phyloP scores from a whole-genome alignment of 2,888 invertebrate genomes.

The Rhamnusium bicolor region DNA sequence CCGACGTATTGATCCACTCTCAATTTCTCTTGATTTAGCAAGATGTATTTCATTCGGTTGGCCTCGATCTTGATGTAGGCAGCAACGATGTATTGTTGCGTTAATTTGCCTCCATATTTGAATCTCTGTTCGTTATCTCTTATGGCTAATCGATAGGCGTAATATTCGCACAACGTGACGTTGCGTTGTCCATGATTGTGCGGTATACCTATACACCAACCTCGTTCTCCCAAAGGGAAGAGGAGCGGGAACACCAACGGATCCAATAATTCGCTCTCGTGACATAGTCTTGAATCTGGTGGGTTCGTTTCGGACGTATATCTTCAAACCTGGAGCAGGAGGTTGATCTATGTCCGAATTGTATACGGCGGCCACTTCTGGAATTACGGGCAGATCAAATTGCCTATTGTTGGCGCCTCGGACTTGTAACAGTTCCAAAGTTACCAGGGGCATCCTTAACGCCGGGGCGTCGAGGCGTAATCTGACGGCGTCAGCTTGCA shows the following conservation, averaged over 20 bases:
- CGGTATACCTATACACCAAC: not conserved
- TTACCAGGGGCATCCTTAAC: not conserved
- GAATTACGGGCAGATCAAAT: not conserved
- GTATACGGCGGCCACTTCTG: not conserved
- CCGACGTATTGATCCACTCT: not conserved
- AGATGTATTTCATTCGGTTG: slow-evolving; percentile 7
- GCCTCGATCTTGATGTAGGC: slow-evolving; percentile 11
- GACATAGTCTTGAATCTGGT: not conserved
- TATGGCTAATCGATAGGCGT: slow-evolving; percentile 25
- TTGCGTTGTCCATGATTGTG: not conserved
- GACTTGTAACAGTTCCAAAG: not conserved
- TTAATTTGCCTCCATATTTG: slow-evolving; percentile 31
- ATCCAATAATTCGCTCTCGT: not conserved
- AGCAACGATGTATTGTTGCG: slow-evolving; percentile 42
- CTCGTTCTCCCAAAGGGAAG: not conserved
- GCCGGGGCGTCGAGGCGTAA: not conserved
- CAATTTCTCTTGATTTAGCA: slow-evolving; percentile 16
- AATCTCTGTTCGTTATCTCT: slow-evolving; percentile 24
- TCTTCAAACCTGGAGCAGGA: not conserved
- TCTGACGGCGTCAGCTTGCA: not conserved
- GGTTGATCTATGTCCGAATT: not conserved
- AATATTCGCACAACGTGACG: slow-evolving; percentile 29
- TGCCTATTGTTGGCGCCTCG: not conserved
- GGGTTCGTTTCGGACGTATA: not conserved
- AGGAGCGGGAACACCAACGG: not conserved